Percentiles rank a stretch among this genome's conserved stretches.
These are phyloP conservation scores for Eudasyphora cyanicolor DNA, from an alignment of 2,888 invertebrate genomes.

Conservation along the genomic window DNA sequence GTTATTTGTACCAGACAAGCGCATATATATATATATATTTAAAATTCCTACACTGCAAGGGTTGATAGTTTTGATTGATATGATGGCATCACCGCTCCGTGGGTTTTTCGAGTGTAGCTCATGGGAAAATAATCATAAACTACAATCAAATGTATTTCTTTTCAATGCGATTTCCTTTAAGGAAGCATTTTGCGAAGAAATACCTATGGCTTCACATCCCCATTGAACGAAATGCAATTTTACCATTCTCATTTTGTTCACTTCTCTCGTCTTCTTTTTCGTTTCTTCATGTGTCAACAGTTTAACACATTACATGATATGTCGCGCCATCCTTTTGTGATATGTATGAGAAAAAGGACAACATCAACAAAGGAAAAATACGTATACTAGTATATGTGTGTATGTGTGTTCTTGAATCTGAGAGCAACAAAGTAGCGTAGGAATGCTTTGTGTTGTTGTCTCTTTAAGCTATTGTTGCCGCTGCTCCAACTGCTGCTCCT, in stretches of 20 bases:
- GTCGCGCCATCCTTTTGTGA: conserved; percentile 7
- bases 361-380: conserved; percentile 22
- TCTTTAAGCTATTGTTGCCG: conserved; percentile 44
- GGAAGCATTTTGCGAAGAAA: neutral
- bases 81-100: too few species aligned
- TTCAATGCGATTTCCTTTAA: neutral
- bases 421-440: neutral
- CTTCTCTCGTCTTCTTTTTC: conserved; percentile 11
- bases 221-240: conserved; percentile 1
- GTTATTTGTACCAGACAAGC: too few species aligned
- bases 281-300: too few species aligned
- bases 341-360: neutral
- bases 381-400: conserved; percentile 28
- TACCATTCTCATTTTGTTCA: neutral
- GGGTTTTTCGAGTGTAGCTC: too few species aligned
- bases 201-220: neutral
- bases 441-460: conserved; percentile 22
- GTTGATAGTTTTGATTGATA: too few species aligned
- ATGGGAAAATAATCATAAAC: neutral
- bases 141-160: neutral
- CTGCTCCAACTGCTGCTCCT: conserved; percentile 40
- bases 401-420: too few species aligned
- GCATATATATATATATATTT: too few species aligned
- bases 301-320: conserved; percentile 31
- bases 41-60: too few species aligned